phyloP scores from a whole-genome alignment of 1,140 invertebrate species.

The roundworm (Caenorhabditis elegans) region DNA sequence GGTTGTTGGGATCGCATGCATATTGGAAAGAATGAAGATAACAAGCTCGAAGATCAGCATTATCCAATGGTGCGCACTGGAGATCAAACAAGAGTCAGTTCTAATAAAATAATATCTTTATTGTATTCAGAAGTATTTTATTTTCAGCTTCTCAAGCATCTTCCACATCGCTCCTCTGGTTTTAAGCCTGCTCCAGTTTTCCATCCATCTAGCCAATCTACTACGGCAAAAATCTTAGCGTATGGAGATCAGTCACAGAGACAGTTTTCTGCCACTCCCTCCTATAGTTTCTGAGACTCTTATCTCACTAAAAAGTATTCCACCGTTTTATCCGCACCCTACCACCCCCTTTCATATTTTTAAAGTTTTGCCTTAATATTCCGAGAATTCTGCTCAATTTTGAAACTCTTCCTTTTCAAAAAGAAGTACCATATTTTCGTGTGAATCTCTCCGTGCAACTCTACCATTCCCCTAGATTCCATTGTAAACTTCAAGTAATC shows the following conservation, averaged over 20 bases:
- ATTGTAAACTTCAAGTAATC: neutral
- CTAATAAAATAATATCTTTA: neutral
- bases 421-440: slow-evolving; percentile 22
- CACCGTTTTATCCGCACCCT: slow-evolving; percentile 6
- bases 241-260: neutral
- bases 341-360: neutral
- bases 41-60: slow-evolving; percentile 25
- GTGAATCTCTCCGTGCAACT: neutral
- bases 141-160: neutral
- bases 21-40: neutral
- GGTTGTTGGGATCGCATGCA: slow-evolving; percentile 99
- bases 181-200: too few species aligned
- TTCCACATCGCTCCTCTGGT: too few species aligned
- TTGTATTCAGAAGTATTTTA: too few species aligned
- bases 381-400: neutral
- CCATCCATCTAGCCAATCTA: neutral
- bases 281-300: neutral
- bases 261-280: neutral
- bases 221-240: neutral
- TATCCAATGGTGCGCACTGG: slow-evolving; percentile 39
- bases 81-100: slow-evolving; percentile 35
- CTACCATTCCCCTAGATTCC: neutral
- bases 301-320: neutral
- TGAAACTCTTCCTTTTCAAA: neutral
- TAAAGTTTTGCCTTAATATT: neutral